Evolutionary conservation across 2,888 invertebrate species (phyloP), one percentile per base, ranked within the genome.

Genomic region (Chloromyia formosa): DNA sequence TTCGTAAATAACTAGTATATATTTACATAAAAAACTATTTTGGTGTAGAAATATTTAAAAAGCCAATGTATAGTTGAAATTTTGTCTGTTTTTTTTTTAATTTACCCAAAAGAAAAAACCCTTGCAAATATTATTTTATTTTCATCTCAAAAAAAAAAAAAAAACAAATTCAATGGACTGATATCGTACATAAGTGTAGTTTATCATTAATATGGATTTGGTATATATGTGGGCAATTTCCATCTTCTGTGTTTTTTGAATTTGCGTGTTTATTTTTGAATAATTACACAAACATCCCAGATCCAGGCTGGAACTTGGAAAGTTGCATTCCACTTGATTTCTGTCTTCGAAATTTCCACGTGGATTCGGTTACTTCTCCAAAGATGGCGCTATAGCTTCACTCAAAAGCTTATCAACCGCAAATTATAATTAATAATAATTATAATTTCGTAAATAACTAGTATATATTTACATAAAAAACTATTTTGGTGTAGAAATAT

Each of bases 111-210:
- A n/a, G n/a, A 35, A 35, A 35, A 35, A 35, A 35, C 27, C 3
- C 27, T 4, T 35, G 27, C 27, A 35, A 35, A 35, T 7, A n/a
- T n/a, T 35, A 4, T 35, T 35, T 35, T 35, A 35, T 35, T 35
- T n/a, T n/a, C n/a, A 7, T 7, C 27, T 14, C n/a, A n/a, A n/a
- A n/a, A n/a, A n/a, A n/a, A n/a, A 56, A 5, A n/a, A n/a, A 20
- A 56, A 56, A 56, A 56, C 18, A 56, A 18, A 56, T 20, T 4
- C 22, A 56, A 56, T 56, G 56, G 56, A 66, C 74, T 66, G 74
- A 66, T 74, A 42, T 66, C 56, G 45, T 27, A 16, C 42, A 73
- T 23, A 35, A 53, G 58, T 64, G 62, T 62, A 64, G 23, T 73
- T n/a, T 7, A 18, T 62, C 42, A 22, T 74, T 0, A n/a, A n/a